Conservation (phyloP, 2,797 vertebrate species). For the Acrossocheilus fasciatus region DNA sequence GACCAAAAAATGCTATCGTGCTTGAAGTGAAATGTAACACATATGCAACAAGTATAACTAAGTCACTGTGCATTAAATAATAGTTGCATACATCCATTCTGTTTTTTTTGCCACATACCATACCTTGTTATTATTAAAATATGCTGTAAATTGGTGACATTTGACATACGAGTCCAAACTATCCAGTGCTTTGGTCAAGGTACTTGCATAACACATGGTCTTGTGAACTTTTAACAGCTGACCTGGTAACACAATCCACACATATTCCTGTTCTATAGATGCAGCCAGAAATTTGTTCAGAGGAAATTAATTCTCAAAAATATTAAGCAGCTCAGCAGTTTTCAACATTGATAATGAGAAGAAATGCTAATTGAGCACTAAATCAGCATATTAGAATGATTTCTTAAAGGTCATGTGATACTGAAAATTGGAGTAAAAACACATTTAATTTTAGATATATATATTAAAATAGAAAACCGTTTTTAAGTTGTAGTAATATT, state of each 20-base stretch:
- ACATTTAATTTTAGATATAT: not conserved
- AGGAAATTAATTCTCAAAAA: not conserved
- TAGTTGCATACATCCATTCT: not conserved
- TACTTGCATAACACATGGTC: not conserved
- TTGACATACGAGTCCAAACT: not conserved
- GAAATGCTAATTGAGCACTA: not conserved
- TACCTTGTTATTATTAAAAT: not conserved
- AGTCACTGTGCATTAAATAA: not conserved
- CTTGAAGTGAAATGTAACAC: not conserved
- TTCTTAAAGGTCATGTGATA: not conserved
- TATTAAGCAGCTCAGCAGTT: not conserved
- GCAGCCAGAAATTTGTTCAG: not conserved
- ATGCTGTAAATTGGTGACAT: not conserved
- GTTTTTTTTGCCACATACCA: not conserved
- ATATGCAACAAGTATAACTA: not conserved
- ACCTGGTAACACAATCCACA: not conserved
- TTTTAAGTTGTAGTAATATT: not conserved
- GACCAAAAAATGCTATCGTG: not conserved
- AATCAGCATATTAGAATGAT: not conserved
- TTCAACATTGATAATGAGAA: not conserved
- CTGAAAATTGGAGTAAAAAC: not conserved
- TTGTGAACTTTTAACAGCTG: not conserved
- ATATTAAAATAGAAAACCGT: not conserved
- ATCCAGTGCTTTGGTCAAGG: not conserved
- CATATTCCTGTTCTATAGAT: not conserved